A percentile compares a stretch with the other conserved stretches of the same genome.
Evolutionary conservation across 1,140 invertebrate species (phyloP).

Genomic region (Sycobia sp.): DNA sequence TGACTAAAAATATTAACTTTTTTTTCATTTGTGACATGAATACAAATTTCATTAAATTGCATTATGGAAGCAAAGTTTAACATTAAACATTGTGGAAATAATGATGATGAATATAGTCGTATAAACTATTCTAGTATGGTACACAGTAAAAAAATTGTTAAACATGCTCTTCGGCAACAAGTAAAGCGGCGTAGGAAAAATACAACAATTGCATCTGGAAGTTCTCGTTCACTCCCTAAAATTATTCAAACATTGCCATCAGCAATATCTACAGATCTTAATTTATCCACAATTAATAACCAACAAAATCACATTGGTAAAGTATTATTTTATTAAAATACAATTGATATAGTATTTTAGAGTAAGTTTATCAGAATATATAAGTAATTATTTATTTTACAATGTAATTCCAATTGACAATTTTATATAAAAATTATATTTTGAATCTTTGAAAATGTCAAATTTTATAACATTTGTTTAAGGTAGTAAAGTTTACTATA

Average conservation of each 20-base stretch:
- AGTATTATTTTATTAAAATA: neutral
- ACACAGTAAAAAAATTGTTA: conserved; percentile 68
- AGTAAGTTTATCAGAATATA: too few species aligned
- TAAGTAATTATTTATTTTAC: too few species aligned
- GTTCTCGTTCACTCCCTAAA: conserved; percentile 69
- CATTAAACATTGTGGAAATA: conserved; percentile 49
- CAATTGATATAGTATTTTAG: too few species aligned
- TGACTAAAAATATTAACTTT: too few species aligned
- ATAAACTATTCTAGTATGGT: conserved; percentile 57
- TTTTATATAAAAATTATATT: too few species aligned
- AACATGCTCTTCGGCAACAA: conserved; percentile 77
- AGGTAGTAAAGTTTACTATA: too few species aligned
- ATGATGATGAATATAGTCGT: conserved; percentile 51
- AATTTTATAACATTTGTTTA: too few species aligned
- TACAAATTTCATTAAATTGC: neutral
- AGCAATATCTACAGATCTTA: conserved; percentile 57
- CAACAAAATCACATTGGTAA: conserved; percentile 52
- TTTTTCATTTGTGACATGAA: neutral
- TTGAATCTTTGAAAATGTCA: too few species aligned
- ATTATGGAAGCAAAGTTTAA: conserved; percentile 29
- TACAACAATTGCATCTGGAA: conserved; percentile 73
- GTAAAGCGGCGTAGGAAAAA: conserved; percentile 79
- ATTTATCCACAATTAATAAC: conserved; percentile 47
- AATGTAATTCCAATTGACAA: too few species aligned
- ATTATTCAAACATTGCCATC: conserved; percentile 72